Base-by-base conservation (phyloP, 2,888 invertebrate genomes). In the Agriopis marginaria region DNA sequence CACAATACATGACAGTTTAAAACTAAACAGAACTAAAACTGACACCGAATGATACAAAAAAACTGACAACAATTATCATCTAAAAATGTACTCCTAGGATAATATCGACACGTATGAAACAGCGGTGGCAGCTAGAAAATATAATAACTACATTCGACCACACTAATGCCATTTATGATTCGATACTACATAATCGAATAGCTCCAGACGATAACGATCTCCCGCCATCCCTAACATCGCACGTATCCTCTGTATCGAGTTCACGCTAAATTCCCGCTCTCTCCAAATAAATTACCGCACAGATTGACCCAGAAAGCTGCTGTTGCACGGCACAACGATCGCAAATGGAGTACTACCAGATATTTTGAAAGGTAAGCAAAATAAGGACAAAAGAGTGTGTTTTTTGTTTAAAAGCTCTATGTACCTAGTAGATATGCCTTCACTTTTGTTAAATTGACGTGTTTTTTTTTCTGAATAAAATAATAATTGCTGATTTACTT, bases 221-320 rank as follows among this genome's bases (percentile, higher is more conserved):
- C 72, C 76, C 44, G 82, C 79, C 83, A 79, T 80, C 80, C 79
- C 82, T 85, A 83, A 84, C 83, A 80, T 63, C 39, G 58, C 60
- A 65, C 42, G 53, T 63, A 60, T 70, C 53, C 78, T 69, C 74
- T 76, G 79, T 85, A 85, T 85, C 82, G 83, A 50, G 68, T 63
- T 61, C 58, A 68, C 61, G 65, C 55, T 60, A 66, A 83, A 85
- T 83, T 83, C 81, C 81, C 81, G 80, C 84, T 87, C 86, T 86
- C 86, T 83, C 85, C 86, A 89, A 89, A 90, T 88, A 89, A 90
- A 91, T 89, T 88, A 88, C 88, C 77, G 82, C 78, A 78, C 82
- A 86, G 87, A 90, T 90, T 91, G 91, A 90, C 90, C 91, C 80
- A 89, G 86, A 90, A 90, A 89, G 83, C 83, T 82, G 74, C 75